Percentiles rank a stretch among this genome's conserved stretches.
Evolutionary conservation across 1,140 invertebrate genomes (phyloP).

Genomic region (Ephestia elutella): DNA sequence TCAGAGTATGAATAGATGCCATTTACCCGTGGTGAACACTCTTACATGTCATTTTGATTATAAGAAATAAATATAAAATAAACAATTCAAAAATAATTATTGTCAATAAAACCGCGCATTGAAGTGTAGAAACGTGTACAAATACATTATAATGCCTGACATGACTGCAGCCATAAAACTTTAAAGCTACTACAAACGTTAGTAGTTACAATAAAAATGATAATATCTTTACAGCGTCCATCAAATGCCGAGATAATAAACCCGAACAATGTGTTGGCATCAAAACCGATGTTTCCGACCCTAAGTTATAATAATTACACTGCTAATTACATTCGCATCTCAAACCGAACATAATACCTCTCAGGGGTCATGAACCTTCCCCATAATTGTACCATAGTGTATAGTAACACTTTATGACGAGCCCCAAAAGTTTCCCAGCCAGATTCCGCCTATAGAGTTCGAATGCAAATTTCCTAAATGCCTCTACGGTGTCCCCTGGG

Average conservation of each 20-base stretch:
- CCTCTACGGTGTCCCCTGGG: constrained; percentile 25
- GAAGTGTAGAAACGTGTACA: no score
- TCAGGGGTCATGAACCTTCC: constrained; percentile 2
- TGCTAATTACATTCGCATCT: constrained; percentile 8
- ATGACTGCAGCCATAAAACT: not conserved
- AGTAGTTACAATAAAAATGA: not conserved
- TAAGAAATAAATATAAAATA: no score
- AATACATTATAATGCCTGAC: no score
- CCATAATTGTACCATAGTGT: constrained; percentile 11
- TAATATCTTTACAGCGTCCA: not conserved
- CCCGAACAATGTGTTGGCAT: constrained; percentile 3
- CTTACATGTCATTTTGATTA: no score
- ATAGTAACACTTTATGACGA: constrained; percentile 22
- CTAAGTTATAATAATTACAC: constrained; percentile 6
- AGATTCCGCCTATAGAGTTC: constrained; percentile 38
- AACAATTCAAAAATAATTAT: no score
- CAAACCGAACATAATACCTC: constrained; percentile 8
- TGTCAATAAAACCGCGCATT: no score
- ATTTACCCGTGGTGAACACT: no score
- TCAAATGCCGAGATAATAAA: not conserved
- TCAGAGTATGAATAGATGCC: no score
- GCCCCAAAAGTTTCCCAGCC: constrained; percentile 41
- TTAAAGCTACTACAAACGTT: not conserved
- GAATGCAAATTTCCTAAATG: constrained; percentile 52
- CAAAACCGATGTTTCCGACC: not conserved